A percentile compares a stretch with the other conserved stretches of the same genome.
These are phyloP conservation scores for Pristionchus fissidentatus DNA, from an alignment of 2,888 invertebrate species.

Conservation along the genomic window DNA sequence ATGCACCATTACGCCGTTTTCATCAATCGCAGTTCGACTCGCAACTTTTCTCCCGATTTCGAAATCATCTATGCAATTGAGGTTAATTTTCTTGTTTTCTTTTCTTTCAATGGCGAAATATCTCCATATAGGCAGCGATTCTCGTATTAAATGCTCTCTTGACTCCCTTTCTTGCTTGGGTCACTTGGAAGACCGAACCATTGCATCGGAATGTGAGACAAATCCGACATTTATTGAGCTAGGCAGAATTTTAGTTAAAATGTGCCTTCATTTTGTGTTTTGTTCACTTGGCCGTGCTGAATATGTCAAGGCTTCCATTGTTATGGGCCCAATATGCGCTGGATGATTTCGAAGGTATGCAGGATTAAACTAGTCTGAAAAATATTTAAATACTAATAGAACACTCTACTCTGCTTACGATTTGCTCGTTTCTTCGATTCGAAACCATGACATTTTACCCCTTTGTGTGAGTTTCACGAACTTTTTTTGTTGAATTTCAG, in stretches of 20 bases:
- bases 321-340: neutral
- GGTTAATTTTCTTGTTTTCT: too few relatives aligned
- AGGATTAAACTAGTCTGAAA: too few relatives aligned
- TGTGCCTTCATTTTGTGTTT: neutral
- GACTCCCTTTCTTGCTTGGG: neutral
- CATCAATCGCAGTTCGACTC: neutral
- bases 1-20: neutral
- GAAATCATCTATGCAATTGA: neutral
- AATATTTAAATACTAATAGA: neutral
- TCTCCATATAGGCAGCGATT: neutral
- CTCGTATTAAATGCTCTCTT: neutral
- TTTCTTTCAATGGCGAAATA: too few relatives aligned
- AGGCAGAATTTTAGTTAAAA: neutral
- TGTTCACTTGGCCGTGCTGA: neutral
- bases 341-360: neutral
- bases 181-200: neutral
- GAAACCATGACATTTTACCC: neutral
- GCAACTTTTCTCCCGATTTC: neutral
- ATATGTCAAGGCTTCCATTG: neutral
- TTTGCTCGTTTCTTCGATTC: neutral
- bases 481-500: too few relatives aligned
- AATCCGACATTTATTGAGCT: too few relatives aligned
- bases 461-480: neutral
- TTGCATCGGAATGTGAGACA: neutral
- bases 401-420: neutral